Evolutionary conservation across 2,797 vertebrate species (phyloP).

Genomic region (Tauraco hartlaubi): DNA sequence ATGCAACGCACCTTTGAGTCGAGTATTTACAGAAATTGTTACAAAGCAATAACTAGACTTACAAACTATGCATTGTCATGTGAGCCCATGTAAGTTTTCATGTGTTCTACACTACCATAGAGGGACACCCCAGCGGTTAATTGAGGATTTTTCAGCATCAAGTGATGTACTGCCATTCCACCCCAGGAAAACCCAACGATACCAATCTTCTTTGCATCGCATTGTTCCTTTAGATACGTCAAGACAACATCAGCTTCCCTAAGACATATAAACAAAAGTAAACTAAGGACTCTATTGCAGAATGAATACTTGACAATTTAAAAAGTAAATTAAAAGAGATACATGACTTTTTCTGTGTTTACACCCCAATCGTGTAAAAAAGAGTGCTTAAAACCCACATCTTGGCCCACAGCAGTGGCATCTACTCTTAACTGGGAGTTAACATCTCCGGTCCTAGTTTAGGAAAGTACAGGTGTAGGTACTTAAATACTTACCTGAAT

Average conservation of each 20-base stretch:
- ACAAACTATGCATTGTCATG: neutral
- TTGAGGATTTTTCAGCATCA: slow-evolving; percentile 88
- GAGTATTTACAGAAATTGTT: neutral
- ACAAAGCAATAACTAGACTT: neutral
- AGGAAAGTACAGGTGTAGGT: neutral
- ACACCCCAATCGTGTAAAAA: neutral
- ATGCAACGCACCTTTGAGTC: neutral
- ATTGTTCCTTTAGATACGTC: slow-evolving; percentile 87
- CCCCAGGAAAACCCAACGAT: slow-evolving; percentile 96
- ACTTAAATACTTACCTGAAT: slow-evolving; percentile 38
- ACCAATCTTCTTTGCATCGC: slow-evolving; percentile 83
- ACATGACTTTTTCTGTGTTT: neutral
- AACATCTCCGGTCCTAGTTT: neutral
- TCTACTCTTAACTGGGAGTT: neutral
- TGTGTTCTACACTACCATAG: slow-evolving; percentile 84
- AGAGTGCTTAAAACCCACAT: neutral
- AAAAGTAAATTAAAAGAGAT: neutral
- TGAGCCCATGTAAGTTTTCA: slow-evolving; percentile 2
- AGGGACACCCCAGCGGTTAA: slow-evolving; percentile 89
- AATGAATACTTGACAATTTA: neutral
- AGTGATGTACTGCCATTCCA: slow-evolving; percentile 88
- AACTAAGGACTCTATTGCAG: slow-evolving; percentile 4
- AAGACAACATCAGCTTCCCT: slow-evolving; percentile 88
- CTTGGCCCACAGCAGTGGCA: neutral
- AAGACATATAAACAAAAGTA: slow-evolving; percentile 58